A percentile compares a stretch with the other conserved stretches of the same genome.
phyloP scores from a whole-genome alignment of 2,888 invertebrate genomes.

The Caenorhabditis sp. region DNA sequence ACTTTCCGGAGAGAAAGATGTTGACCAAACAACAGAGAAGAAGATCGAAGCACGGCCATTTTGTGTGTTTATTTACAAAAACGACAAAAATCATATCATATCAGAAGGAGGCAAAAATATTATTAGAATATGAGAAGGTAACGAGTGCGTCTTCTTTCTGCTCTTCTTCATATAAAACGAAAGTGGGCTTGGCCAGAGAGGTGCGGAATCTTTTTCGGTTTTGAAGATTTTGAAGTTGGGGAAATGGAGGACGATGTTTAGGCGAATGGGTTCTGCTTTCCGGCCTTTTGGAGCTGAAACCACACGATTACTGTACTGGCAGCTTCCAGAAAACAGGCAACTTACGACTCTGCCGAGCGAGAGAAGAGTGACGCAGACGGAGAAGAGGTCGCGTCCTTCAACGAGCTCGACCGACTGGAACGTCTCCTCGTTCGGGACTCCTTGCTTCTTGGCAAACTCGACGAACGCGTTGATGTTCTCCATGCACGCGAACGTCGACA shows the following conservation, averaged over 20 bases:
- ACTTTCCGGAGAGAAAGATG: conserved; percentile 12
- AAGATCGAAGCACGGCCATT: conserved; percentile 12
- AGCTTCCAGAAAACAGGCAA: conserved; percentile 3
- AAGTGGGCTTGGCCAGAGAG: conserved; percentile 25
- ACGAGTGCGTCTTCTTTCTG: neutral
- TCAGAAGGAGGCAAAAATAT: conserved; percentile 24
- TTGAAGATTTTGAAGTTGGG: neutral
- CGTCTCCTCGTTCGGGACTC: conserved; percentile 89
- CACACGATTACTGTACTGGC: neutral
- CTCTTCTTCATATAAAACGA: conserved; percentile 3
- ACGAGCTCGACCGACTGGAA: conserved; percentile 98
- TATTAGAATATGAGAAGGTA: conserved; percentile 46
- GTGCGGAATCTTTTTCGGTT: conserved; percentile 4
- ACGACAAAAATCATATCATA: neutral
- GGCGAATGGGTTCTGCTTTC: conserved; percentile 75
- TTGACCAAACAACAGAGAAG: conserved; percentile 43
- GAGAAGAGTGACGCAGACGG: conserved; percentile 83
- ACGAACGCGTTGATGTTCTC: conserved; percentile 97
- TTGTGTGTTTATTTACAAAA: conserved; percentile 37
- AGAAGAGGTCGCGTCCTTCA: conserved; percentile 95
- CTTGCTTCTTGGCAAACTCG: conserved; percentile 86
- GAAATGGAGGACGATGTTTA: conserved; percentile 6
- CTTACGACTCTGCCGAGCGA: conserved; percentile 76
- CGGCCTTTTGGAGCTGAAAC: conserved; percentile 75
- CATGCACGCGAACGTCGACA: conserved; percentile 97